Conservation (phyloP, 1,140 invertebrate genomes). For the Ectropis grisescens region DNA sequence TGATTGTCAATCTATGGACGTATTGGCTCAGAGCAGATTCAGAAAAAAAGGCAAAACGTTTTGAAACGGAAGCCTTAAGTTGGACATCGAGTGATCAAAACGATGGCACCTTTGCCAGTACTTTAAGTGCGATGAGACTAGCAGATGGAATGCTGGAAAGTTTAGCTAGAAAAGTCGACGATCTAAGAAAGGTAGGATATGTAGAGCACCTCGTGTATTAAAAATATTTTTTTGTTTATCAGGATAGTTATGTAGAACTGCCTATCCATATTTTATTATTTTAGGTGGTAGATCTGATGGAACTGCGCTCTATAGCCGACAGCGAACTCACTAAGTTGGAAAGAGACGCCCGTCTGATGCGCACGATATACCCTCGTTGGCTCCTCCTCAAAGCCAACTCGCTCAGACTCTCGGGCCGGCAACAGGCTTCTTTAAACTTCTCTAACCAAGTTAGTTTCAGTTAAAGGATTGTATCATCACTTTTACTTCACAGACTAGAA, state of each 20-base stretch:
- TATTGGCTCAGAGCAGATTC: slow-evolving; percentile 44
- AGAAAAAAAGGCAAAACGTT: slow-evolving; percentile 38
- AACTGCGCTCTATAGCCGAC: slow-evolving; percentile 49
- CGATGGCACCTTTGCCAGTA: slow-evolving; percentile 26
- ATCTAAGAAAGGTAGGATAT: slow-evolving; percentile 49
- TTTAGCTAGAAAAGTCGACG: slow-evolving; percentile 51
- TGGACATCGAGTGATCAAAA: slow-evolving; percentile 28
- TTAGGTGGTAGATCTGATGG: slow-evolving; percentile 55
- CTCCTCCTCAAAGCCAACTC: slow-evolving; percentile 37
- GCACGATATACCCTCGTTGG: slow-evolving; percentile 37
- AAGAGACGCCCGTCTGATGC: slow-evolving; percentile 30
- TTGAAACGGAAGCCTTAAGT: slow-evolving; percentile 43
- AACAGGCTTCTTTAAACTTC: slow-evolving; percentile 14
- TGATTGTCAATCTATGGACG: slow-evolving; percentile 46
- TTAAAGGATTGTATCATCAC: too few relatives aligned
- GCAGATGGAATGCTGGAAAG: slow-evolving; percentile 58
- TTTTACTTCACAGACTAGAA: too few relatives aligned
- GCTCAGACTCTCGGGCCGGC: slow-evolving; percentile 33
- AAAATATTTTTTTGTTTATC: too few relatives aligned
- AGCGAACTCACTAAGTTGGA: slow-evolving; percentile 38
- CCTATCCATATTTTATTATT: too few relatives aligned
- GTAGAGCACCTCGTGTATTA: too few relatives aligned
- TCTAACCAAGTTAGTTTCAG: slow-evolving; percentile 31
- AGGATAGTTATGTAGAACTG: too few relatives aligned
- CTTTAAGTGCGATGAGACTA: slow-evolving; percentile 43